Conservation (phyloP, 2,888 invertebrate species). For the Dicycla oo region DNA sequence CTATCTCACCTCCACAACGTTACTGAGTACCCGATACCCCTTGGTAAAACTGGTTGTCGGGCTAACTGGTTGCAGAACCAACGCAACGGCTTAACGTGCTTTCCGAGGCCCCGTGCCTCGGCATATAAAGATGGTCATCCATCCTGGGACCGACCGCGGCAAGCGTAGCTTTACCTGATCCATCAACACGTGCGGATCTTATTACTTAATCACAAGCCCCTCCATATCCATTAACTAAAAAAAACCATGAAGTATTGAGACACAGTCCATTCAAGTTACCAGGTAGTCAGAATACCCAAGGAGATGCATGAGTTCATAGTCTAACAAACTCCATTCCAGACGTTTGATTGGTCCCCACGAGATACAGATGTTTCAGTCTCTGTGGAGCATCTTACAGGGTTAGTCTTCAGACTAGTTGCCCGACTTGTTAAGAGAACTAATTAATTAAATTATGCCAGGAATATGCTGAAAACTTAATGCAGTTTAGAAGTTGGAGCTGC, state of each 20-base stretch:
- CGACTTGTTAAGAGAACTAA: conserved; percentile 61
- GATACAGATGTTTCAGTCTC: conserved; percentile 67
- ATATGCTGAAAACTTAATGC: conserved; percentile 59
- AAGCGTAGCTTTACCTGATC: too few species aligned
- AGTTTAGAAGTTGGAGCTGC: conserved; percentile 43
- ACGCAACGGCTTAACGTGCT: too few species aligned
- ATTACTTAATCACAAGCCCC: too few species aligned
- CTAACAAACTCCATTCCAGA: conserved; percentile 69
- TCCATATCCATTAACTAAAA: not conserved
- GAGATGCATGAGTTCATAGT: conserved; percentile 68
- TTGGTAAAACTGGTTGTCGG: too few species aligned
- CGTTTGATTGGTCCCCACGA: conserved; percentile 78
- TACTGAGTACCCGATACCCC: too few species aligned
- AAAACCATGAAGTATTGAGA: conserved; percentile 33
- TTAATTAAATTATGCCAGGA: conserved; percentile 69
- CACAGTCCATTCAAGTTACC: conserved; percentile 18
- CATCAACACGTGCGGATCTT: too few species aligned
- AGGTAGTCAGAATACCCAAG: conserved; percentile 62
- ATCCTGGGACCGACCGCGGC: too few species aligned
- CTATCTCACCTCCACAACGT: too few species aligned
- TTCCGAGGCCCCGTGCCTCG: too few species aligned
- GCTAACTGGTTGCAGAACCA: too few species aligned
- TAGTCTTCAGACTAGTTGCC: conserved; percentile 61
- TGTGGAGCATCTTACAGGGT: conserved; percentile 61
- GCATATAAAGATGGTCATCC: too few species aligned